Conservation (phyloP, 2,888 invertebrate species). For the Meiosimyza decipiens region DNA sequence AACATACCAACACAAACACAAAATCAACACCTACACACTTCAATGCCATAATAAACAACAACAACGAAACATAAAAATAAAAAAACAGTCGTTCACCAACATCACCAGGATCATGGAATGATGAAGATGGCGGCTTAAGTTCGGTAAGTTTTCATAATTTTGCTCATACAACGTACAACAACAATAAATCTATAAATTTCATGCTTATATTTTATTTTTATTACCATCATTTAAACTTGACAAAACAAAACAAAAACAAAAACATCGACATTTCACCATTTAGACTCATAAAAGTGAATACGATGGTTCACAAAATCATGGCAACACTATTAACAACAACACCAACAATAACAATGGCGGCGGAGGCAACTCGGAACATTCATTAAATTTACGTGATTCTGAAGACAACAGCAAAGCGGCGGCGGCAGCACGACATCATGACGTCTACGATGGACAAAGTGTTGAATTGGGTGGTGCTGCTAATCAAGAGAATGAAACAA, state of each 20-base stretch:
- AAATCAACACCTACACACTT: constrained; percentile 32
- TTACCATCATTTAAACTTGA: constrained; percentile 15
- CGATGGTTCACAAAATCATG: constrained; percentile 50
- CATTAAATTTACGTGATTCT: constrained; percentile 37
- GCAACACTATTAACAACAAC: constrained; percentile 43
- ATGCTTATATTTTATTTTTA: constrained; percentile 36
- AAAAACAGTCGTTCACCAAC: constrained; percentile 63
- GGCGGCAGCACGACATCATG: constrained; percentile 1
- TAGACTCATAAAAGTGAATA: constrained; percentile 62
- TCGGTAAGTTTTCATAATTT: constrained; percentile 55
- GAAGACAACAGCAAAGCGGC: constrained; percentile 36
- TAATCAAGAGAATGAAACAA: constrained; percentile 91
- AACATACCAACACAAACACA: constrained; percentile 39
- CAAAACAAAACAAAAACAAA: too few species aligned
- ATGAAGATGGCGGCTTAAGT: constrained; percentile 64
- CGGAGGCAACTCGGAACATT: constrained; percentile 38
- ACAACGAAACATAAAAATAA: constrained; percentile 24
- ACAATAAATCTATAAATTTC: constrained; percentile 19
- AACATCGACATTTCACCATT: not conserved
- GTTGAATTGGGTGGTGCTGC: constrained; percentile 90
- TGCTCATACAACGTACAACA: not conserved
- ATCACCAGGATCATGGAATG: constrained; percentile 66
- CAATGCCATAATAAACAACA: constrained; percentile 10
- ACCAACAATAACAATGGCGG: constrained; percentile 24
- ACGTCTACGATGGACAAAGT: constrained; percentile 88